Conservation (phyloP, 2,113 vertebrate species). For the Nothobranchius furzeri region DNA sequence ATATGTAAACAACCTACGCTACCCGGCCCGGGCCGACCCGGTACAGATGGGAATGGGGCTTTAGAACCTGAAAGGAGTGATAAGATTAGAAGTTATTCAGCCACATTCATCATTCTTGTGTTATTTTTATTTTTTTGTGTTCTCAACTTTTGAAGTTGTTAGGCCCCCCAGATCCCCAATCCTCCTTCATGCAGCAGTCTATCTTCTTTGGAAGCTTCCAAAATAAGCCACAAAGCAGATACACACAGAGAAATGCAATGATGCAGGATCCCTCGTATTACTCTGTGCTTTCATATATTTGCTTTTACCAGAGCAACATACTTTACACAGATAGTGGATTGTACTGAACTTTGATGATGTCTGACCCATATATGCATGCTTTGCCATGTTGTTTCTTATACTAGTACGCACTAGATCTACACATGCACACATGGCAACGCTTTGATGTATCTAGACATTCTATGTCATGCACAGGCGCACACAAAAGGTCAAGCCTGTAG, state of each 20-base stretch:
- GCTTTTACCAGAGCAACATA: neutral
- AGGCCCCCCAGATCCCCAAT: slow-evolving; percentile 20
- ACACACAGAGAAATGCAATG: slow-evolving; percentile 6
- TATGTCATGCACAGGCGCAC: slow-evolving; percentile 25
- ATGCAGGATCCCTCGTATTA: slow-evolving; percentile 46
- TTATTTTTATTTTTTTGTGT: neutral
- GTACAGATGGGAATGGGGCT: too few species aligned
- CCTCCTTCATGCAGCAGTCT: slow-evolving; percentile 28
- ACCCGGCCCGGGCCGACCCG: too few species aligned
- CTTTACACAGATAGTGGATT: neutral
- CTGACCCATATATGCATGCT: slow-evolving; percentile 58
- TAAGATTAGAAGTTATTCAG: neutral
- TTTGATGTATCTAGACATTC: slow-evolving; percentile 56
- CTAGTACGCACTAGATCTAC: slow-evolving; percentile 2
- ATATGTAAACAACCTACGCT: too few species aligned
- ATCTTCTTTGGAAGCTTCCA: slow-evolving; percentile 48
- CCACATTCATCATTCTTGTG: neutral
- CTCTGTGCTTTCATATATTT: slow-evolving; percentile 23
- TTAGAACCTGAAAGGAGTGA: neutral
- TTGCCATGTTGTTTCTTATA: slow-evolving; percentile 34
- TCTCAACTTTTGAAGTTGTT: neutral
- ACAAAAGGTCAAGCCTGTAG: slow-evolving; percentile 52
- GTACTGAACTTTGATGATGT: slow-evolving; percentile 47
- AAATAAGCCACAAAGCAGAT: slow-evolving; percentile 30
- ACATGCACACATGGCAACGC: neutral